Base-by-base conservation (phyloP, 2,113 vertebrate species). In the Nyctibius bracteatus region DNA sequence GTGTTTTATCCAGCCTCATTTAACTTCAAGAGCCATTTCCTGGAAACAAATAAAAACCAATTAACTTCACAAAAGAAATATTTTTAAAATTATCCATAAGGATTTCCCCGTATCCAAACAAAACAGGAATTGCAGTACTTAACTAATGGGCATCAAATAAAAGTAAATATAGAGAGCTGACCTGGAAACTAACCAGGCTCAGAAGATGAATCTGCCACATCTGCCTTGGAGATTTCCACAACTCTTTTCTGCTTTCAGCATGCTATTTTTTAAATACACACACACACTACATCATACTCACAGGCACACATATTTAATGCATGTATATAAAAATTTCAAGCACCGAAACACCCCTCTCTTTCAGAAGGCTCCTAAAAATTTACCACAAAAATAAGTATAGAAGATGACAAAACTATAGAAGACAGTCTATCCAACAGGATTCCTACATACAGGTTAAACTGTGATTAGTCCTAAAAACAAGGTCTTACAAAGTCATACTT, bases 21-120 rank as follows among this genome's bases (percentile, higher is more conserved):
- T 98, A 98, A 97, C 87, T 92, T 95, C 91, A 95, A 96, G 98
- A 97, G 97, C 96, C 96, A 98, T 98, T 98, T 98, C 98, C 99
- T 99, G 92, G 66, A 94, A 97, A 96, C 62, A 92, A 96, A 86
- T 84, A 92, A 95, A 92, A 96, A 91, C 24, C 73, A 91, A 79
- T 91, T 52, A 90, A 54, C 62, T 88, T 80, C 61, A 95, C 58
- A 75, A 33, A 92, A 93, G 9, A 94, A 94, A 47, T 61, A 54
- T 59, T 67, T 85, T 46, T 6, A 28, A 71, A 89, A 65, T 68
- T 20, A 52, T 12, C 63, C 65, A 12, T 54, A 78, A 71, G 9
- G 31, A 28, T 65, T 86, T 73, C 10, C 23, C 30, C 13, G 11
- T n/a, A n/a, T 57, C 27, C 57, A 81, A 81, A 74, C 35, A 74